These are phyloP conservation scores for Phortica variegata DNA, from an alignment of 1,140 invertebrate species.

Conservation along the genomic window DNA sequence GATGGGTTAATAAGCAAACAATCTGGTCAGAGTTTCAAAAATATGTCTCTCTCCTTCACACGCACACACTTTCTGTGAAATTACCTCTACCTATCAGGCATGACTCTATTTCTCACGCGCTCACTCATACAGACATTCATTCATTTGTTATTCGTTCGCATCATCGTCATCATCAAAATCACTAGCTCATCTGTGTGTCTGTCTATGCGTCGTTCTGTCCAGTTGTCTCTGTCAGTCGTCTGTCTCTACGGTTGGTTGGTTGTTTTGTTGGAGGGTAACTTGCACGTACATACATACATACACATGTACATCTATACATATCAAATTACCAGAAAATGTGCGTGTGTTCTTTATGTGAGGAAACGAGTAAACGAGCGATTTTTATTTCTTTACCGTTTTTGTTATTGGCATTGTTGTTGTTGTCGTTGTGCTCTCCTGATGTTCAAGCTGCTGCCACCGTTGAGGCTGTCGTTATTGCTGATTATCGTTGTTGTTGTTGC, in stretches of 20 bases:
- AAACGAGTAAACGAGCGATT: too few relatives aligned
- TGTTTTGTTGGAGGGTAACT: constrained; percentile 53
- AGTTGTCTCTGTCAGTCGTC: constrained; percentile 35
- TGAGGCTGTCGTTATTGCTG: constrained; percentile 10
- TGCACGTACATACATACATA: too few relatives aligned
- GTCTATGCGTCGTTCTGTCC: constrained; percentile 13
- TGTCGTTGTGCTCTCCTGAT: background rate
- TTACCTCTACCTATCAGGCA: background rate
- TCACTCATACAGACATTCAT: background rate
- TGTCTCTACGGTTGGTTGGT: constrained; percentile 53
- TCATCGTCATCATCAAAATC: too few relatives aligned
- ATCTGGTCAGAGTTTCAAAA: too few relatives aligned
- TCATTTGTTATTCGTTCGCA: constrained; percentile 5
- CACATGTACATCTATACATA: too few relatives aligned
- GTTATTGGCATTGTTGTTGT: background rate
- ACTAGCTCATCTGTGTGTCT: constrained; percentile 17
- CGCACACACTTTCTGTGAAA: background rate
- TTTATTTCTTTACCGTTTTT: background rate
- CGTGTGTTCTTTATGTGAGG: constrained; percentile 52
- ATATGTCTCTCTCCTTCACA: too few relatives aligned
- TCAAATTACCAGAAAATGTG: constrained; percentile 52
- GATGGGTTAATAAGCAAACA: too few relatives aligned
- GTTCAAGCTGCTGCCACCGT: background rate
- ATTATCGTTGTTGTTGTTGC: constrained; percentile 38
- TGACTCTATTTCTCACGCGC: too few relatives aligned